Conservation (phyloP, 2,888 invertebrate species). For the Campoletis raptor region DNA sequence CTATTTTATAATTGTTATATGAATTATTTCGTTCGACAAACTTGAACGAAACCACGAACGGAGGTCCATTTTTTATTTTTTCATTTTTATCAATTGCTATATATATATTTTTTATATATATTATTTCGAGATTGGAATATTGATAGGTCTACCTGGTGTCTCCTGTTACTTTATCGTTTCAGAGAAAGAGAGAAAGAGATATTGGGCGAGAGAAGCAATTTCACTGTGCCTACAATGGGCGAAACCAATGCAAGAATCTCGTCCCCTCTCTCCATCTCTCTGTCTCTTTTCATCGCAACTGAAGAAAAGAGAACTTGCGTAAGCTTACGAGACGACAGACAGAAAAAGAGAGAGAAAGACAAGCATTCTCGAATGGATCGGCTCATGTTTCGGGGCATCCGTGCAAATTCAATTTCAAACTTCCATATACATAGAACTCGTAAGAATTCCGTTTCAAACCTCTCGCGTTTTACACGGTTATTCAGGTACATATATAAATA, state of each 20-base stretch:
- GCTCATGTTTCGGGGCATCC: constrained; percentile 65
- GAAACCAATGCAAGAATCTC: constrained; percentile 53
- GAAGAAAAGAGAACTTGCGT: constrained; percentile 53
- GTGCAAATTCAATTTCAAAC: constrained; percentile 71
- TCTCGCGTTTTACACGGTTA: constrained; percentile 58
- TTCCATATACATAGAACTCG: constrained; percentile 67
- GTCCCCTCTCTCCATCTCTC: constrained; percentile 14
- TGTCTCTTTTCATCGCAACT: constrained; percentile 5
- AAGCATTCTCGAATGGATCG: constrained; percentile 57
- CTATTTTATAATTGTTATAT: no score
- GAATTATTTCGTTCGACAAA: no score
- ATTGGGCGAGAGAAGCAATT: constrained; percentile 55
- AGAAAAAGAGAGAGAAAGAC: constrained; percentile 30
- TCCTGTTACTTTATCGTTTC: constrained; percentile 62
- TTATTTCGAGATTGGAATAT: constrained; percentile 49
- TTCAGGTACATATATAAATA: constrained; percentile 26
- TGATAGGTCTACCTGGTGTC: constrained; percentile 55
- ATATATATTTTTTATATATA: constrained; percentile 26
- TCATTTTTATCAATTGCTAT: no score
- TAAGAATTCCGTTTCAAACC: constrained; percentile 76
- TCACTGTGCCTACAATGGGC: constrained; percentile 64
- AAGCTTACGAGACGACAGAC: constrained; percentile 15
- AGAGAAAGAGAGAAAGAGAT: constrained; percentile 27
- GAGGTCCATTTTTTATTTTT: no score
- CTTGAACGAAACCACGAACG: no score